Percentiles rank a stretch among this genome's conserved stretches.
Conservation (phyloP, 1,140 invertebrate genomes). For the Artemia franciscana region DNA sequence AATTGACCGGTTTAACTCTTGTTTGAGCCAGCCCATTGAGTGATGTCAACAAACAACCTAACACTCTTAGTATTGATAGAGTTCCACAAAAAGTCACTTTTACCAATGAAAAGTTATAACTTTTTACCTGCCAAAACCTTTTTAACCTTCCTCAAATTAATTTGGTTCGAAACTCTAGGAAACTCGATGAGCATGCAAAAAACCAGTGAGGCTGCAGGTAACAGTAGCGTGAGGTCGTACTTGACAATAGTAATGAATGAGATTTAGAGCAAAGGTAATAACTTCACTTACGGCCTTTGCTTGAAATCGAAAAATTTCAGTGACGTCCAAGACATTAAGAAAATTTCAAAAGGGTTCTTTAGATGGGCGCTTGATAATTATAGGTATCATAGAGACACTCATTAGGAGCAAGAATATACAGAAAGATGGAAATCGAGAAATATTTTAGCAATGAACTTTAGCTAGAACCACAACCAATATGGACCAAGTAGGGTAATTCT, state of each 20-base stretch:
- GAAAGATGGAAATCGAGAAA: not conserved
- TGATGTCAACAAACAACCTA: not conserved
- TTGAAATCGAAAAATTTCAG: not conserved
- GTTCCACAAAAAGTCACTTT: not conserved
- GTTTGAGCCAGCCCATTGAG: not conserved
- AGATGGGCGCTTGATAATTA: not conserved
- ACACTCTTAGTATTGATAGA: not conserved
- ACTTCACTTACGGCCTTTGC: not conserved
- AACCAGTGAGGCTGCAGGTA: not conserved
- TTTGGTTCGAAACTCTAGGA: not conserved
- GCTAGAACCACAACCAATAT: not conserved
- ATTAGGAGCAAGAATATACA: too few species aligned
- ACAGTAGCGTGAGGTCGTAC: too few species aligned
- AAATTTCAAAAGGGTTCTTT: not conserved
- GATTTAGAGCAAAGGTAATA: not conserved
- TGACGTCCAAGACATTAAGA: not conserved
- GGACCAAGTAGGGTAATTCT: too few species aligned
- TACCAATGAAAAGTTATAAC: not conserved
- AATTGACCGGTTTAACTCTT: too few species aligned
- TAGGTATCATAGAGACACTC: not conserved
- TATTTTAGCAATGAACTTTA: not conserved
- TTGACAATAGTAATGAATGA: not conserved
- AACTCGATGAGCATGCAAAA: too few species aligned
- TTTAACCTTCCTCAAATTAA: not conserved
- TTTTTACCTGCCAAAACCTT: not conserved